Conservation (phyloP, 2,113 vertebrate genomes). For the Grammomys surdaster region DNA sequence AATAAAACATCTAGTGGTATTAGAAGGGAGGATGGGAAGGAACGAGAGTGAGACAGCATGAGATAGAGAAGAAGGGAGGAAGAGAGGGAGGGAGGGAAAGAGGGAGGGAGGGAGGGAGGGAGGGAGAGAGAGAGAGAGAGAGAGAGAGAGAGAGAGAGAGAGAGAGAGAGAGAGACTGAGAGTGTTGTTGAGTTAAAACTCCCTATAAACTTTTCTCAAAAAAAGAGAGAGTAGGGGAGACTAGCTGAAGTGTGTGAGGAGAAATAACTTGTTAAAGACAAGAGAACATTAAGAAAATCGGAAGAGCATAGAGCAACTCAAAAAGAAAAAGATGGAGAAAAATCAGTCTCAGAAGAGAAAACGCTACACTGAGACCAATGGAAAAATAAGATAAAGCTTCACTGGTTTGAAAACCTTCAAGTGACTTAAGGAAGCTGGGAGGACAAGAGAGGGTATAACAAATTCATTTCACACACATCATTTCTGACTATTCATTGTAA, state of each 20-base stretch:
- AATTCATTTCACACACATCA: not conserved
- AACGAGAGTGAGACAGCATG: fast-evolving
- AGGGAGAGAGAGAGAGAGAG: not conserved
- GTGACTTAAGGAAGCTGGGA: not conserved
- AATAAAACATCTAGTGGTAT: not conserved
- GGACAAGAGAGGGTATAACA: not conserved
- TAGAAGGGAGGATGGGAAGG: not conserved
- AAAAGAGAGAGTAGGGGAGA: not conserved
- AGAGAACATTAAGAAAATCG: not conserved
- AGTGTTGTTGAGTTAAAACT: too few relatives aligned
- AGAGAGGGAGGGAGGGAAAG: not conserved
- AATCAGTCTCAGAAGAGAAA: not conserved
- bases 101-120: not conserved
- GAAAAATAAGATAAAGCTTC: not conserved
- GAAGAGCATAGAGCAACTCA: not conserved
- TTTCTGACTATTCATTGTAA: not conserved
- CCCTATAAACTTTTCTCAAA: too few relatives aligned
- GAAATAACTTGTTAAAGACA: not conserved
- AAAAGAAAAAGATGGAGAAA: not conserved
- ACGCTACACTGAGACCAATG: fast-evolving
- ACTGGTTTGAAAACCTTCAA: not conserved
- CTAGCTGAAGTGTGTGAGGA: not conserved
- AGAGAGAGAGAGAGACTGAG: not conserved
- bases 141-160: not conserved
- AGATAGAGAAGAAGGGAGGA: too few relatives aligned